Base-by-base conservation (phyloP, 1,140 invertebrate genomes). In the Meteorus sp. region DNA sequence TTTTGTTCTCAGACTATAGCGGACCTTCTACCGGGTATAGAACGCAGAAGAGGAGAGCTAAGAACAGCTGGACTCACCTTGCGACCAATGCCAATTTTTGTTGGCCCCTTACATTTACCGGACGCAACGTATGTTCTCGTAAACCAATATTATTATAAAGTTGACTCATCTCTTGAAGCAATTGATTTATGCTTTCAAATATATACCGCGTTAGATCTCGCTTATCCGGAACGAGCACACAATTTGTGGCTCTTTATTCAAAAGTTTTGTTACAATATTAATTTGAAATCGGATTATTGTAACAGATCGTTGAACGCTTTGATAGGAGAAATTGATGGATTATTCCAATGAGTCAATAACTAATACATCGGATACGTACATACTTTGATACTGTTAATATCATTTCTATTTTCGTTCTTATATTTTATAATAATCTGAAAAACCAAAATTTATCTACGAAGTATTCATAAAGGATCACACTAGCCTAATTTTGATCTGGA, bases 151-250 rank as follows among this genome's bases (percentile, higher is more conserved):
- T 29, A 57, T 6, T 65, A 61, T 50, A 17, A 44, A 37, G 52
- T 17, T 4, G 29, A 54, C 13, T 61, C 43, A 33, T 22, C 63
- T 15, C 23, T 61, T 11, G 45, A 58, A 7, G 63, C 57, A 19
- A 54, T 60, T 1, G 50, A 62, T 25, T 15, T 62, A 0, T 60
- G 57, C 13, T 45, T 65, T 39, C 45, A 64, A 52, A 59, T 61
- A n/a, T 60, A 37, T 37, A 41, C 37, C 39, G 62, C 62, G 11
- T 22, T 63, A 7, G 48, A 63, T 45, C 57, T 58, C n/a, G 22
- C 44, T 33, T 63, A 60, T 37, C 27, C 58, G 9, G 2, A 25
- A 45, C 1, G 33, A 51, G 47, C 61, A 39, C 22, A 43, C 3
- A 33, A 45, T 25, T 5, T 58, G 17, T 64, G 62, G 59, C 22